Evolutionary conservation across 2,113 vertebrate genomes (phyloP).

Genomic region (Chitala chitala): DNA sequence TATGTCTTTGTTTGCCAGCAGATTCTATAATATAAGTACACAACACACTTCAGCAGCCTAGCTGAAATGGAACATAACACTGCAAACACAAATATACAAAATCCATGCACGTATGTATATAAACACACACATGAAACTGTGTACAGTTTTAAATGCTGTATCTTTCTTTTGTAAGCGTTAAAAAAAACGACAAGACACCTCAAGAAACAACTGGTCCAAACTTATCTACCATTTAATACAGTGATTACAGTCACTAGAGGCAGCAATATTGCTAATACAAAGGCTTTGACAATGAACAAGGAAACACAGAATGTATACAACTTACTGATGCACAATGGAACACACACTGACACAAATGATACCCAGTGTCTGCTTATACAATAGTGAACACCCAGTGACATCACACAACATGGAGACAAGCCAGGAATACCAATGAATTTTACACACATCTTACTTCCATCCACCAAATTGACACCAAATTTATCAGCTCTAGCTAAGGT

Average conservation of each 20-base stretch:
- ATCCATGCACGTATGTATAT: background rate
- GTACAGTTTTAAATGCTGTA: background rate
- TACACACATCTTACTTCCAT: no score
- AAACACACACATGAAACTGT: background rate
- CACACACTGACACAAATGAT: no score
- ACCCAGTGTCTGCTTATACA: no score
- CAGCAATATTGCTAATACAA: background rate
- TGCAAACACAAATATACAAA: background rate
- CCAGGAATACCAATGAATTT: no score
- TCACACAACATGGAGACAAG: no score
- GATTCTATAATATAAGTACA: background rate
- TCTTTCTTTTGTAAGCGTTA: conserved; percentile 6
- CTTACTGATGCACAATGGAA: no score
- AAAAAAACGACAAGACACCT: conserved; percentile 7
- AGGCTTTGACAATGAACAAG: background rate
- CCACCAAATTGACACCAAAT: no score
- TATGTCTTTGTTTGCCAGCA: background rate
- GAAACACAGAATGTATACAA: background rate
- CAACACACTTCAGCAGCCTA: background rate
- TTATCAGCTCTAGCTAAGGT: no score
- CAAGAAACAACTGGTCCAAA: no score
- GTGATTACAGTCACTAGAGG: background rate
- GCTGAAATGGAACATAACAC: background rate
- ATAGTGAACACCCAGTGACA: no score
- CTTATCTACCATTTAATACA: background rate